phyloP scores from a whole-genome alignment of 64 coral and sea anemone genomes.

The Hydrozoanthus tunicans region DNA sequence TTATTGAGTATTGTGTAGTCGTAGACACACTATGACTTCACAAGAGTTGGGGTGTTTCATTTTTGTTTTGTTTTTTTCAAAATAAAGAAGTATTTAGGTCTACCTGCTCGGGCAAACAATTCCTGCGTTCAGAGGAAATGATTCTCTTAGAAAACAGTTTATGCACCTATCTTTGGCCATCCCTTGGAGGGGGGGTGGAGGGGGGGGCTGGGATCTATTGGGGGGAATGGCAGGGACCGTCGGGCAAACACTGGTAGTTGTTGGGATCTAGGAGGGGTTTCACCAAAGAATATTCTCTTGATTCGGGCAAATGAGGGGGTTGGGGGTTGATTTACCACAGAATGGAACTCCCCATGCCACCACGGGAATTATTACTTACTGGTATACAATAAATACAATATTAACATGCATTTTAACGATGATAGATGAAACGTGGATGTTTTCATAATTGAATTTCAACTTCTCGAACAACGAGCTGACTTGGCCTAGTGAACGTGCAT shows the following conservation, averaged over 20 bases:
- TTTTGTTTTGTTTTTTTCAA: too few species aligned
- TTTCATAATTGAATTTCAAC: background rate
- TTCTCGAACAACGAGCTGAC: background rate
- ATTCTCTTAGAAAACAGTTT: too few species aligned
- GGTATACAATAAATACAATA: conserved; percentile 9
- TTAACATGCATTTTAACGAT: conserved; percentile 5
- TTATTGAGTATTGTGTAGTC: too few species aligned
- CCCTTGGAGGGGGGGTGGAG: background rate
- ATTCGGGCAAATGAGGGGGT: background rate
- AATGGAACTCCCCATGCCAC: background rate
- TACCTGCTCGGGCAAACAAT: too few species aligned
- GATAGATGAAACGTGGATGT: conserved; percentile 13
- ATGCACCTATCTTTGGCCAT: background rate
- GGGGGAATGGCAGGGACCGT: too few species aligned
- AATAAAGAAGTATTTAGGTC: too few species aligned
- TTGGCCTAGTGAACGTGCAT: background rate
- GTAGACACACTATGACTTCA: too few species aligned
- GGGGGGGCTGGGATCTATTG: too few species aligned
- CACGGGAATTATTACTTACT: conserved; percentile 19
- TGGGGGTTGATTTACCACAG: background rate
- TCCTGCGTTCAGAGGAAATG: too few species aligned
- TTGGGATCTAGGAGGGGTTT: background rate
- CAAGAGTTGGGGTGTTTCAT: too few species aligned
- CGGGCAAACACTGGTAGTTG: background rate
- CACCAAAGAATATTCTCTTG: background rate